A percentile compares a stretch with the other conserved stretches of the same genome.
Evolutionary conservation across 2,797 vertebrate genomes (phyloP).

Genomic region (Urocyon cinereoargenteus): DNA sequence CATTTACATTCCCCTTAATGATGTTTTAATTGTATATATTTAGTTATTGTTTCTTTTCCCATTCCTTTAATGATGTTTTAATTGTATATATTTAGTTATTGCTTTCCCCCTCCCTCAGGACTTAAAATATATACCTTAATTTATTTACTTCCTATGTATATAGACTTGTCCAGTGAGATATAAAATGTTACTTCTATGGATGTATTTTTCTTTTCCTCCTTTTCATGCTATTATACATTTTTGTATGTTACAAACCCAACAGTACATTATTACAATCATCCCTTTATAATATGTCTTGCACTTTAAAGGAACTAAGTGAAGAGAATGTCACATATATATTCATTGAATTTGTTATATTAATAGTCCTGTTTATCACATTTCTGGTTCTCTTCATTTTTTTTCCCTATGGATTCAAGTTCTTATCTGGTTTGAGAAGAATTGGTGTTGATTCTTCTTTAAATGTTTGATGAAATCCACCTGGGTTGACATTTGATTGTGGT

Average conservation of each 20-base stretch:
- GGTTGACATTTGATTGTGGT: background rate
- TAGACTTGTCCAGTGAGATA: background rate
- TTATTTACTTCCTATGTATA: background rate
- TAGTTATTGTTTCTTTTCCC: background rate
- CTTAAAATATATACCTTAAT: background rate
- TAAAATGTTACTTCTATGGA: background rate
- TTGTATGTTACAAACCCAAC: background rate
- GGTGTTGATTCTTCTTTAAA: background rate
- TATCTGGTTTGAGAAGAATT: background rate
- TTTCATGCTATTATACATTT: background rate
- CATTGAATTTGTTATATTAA: background rate
- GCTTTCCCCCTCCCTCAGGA: background rate
- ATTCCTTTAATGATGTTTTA: background rate
- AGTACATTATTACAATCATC: background rate
- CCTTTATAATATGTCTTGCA: background rate
- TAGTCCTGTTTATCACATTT: background rate
- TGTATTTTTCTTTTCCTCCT: background rate
- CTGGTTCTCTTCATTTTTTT: background rate
- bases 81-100: background rate
- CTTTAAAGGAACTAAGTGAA: background rate
- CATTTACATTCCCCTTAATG: background rate
- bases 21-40: background rate
- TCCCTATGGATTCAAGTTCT: background rate
- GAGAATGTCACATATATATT: background rate
- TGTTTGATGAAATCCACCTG: background rate